A percentile compares a stretch with the other conserved stretches of the same genome.
Conservation (phyloP, 2,113 vertebrate species). For the Hypomesus transpacificus region DNA sequence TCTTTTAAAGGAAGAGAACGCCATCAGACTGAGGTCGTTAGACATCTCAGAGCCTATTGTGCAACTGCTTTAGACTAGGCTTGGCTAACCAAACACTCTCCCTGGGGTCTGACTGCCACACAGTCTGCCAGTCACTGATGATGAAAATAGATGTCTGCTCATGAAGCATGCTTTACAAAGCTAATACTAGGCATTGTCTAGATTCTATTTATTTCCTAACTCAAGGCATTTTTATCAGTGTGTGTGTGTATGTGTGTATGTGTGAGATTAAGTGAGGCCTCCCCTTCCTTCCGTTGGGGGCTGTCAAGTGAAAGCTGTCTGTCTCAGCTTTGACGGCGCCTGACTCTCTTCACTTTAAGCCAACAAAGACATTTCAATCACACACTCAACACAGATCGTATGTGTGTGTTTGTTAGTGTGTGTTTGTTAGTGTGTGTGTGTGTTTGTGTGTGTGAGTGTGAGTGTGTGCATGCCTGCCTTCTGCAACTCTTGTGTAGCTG, state of each 20-base stretch:
- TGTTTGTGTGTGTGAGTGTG: constrained; percentile 11
- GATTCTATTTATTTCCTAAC: constrained; percentile 50
- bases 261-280: neutral
- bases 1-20: constrained; percentile 59
- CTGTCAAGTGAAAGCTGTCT: neutral
- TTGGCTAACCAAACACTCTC: constrained; percentile 56
- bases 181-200: constrained; percentile 57
- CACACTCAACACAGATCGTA: constrained; percentile 57
- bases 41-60: constrained; percentile 58
- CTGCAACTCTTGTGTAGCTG: constrained; percentile 60
- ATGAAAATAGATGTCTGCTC: constrained; percentile 35
- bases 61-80: constrained; percentile 53
- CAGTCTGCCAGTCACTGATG: constrained; percentile 40
- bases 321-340: constrained; percentile 43
- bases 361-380: constrained; percentile 67
- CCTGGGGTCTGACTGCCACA: constrained; percentile 31
- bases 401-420: constrained; percentile 2
- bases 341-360: constrained; percentile 59
- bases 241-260: constrained; percentile 22
- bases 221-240: constrained; percentile 29
- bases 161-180: constrained; percentile 31
- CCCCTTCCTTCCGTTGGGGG: neutral
- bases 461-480: constrained; percentile 17
- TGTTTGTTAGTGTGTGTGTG: constrained; percentile 4
- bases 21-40: constrained; percentile 32